Evolutionary conservation across 2,888 invertebrate species (phyloP), one percentile per base, ranked within the genome.

Genomic region (Caenorhabditis sp.): DNA sequence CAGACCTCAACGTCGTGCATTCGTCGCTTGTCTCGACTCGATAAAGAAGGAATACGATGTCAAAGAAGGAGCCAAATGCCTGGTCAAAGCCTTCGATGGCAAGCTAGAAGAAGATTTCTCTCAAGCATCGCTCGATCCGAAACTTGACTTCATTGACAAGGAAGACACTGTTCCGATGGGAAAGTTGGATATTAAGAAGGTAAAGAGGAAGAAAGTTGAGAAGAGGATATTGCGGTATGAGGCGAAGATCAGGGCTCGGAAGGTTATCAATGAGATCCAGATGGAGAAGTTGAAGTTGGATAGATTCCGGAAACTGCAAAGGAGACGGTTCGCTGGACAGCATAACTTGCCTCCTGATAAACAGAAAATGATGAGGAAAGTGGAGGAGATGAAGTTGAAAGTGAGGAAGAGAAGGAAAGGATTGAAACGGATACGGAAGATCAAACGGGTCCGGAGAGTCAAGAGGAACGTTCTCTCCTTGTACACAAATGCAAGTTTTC

Each of bases 31-130:
- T 51, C 72, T 89, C 15, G 88, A 89, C 56, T 71, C 71, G 15
- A 85, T 88, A 8, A 76, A 83, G 26, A 86, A 82, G 24, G 88
- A 89, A 37, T 74, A 84, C 47, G 88, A 87, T 15, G 65, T 89
- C 8, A 76, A 88, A 68, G 55, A 83, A n/a, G 88, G 87, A 5
- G 88, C 89, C 9, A 65, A 84, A 40, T 89, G 89, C 79, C 80
- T 89, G 8, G 85, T 86, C 11, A 83, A 84, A n/a, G 88, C 88
- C 0, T 88, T 86, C 69, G 89, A 89, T 61, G 81, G 82, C 18
- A 78, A 84, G 61, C 53, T 87, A 13, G 68, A 61, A 56, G 53
- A 65, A 8, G 15, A 13, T 13, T 82, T 58, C 51, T 53, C 50
- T 8, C 24, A 18, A 20, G 35, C 47, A 13, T n/a, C 77, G 0